These are phyloP conservation scores for Trachymyrmex septentrionalis DNA, from an alignment of 1,140 invertebrate genomes.

Conservation along the genomic window DNA sequence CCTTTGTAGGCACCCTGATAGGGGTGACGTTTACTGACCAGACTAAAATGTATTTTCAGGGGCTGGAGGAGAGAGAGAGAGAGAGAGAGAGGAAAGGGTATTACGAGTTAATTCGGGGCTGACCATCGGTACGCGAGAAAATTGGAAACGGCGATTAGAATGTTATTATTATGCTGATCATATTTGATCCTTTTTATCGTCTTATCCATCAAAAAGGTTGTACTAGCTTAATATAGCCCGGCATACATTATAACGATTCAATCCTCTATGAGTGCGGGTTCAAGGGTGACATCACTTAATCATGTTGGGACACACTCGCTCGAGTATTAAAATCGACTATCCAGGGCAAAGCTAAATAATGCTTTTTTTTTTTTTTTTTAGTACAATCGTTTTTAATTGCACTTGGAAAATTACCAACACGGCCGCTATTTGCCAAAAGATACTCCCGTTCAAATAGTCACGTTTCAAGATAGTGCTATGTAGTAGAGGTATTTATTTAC, in stretches of 20 bases:
- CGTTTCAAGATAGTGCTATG: constrained; percentile 17
- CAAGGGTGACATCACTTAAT: neutral
- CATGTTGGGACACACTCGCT: neutral
- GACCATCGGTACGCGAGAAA: constrained; percentile 48
- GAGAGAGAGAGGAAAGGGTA: constrained; percentile 8
- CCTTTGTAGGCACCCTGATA: constrained; percentile 34
- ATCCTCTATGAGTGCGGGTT: neutral
- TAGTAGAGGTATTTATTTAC: constrained; percentile 46
- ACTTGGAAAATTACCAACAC: constrained; percentile 28
- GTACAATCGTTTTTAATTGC: constrained; percentile 53
- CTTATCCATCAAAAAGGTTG: constrained; percentile 3
- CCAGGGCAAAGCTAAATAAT: neutral
- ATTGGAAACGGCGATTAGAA: constrained; percentile 28
- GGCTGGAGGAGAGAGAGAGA: constrained; percentile 14
- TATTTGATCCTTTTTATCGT: neutral
- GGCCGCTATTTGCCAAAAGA: constrained; percentile 20
- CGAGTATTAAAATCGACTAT: constrained; percentile 11
- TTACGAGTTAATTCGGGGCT: constrained; percentile 44
- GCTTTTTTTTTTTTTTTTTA: constrained; percentile 26
- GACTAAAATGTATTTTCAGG: constrained; percentile 35
- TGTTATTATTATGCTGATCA: neutral
- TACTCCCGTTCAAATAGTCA: constrained; percentile 33
- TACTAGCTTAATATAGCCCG: constrained; percentile 12
- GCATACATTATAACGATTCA: constrained; percentile 30
- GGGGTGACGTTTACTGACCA: constrained; percentile 45